Conservation (phyloP, 2,797 vertebrate genomes). For the Lepus oiostolus region DNA sequence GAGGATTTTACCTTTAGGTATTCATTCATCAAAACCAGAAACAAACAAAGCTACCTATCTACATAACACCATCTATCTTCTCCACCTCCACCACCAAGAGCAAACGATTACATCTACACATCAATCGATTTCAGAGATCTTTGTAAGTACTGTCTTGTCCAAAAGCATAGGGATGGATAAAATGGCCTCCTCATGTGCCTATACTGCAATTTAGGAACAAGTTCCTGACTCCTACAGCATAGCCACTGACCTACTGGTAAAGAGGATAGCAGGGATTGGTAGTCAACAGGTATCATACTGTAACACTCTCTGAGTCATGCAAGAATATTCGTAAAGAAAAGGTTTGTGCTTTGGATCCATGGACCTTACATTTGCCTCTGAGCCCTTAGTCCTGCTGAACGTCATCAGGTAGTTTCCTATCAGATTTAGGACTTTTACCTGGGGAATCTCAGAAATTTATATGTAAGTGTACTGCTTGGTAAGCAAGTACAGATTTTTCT, state of each 20-base stretch:
- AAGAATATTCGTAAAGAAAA: background rate
- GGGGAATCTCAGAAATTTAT: background rate
- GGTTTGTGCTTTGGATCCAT: background rate
- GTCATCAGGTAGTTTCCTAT: background rate
- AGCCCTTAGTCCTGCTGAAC: background rate
- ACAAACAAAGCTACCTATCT: conserved; percentile 77
- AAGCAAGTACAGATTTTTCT: background rate
- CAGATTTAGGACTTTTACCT: background rate
- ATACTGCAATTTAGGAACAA: conserved; percentile 74
- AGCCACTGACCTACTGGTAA: conserved; percentile 53
- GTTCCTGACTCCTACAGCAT: conserved; percentile 55
- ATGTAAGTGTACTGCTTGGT: background rate
- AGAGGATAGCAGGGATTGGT: background rate
- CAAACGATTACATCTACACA: conserved; percentile 52
- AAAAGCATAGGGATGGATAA: conserved; percentile 60
- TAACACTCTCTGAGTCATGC: conserved; percentile 9
- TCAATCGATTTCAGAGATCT: conserved; percentile 71
- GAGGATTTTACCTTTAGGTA: conserved; percentile 76
- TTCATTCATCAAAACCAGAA: conserved; percentile 63
- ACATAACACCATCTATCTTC: background rate
- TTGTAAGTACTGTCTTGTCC: conserved; percentile 60
- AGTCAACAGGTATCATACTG: conserved; percentile 39
- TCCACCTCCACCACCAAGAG: conserved; percentile 22
- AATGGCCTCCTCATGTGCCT: conserved; percentile 72
- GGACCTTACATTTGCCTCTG: background rate